Evolutionary conservation across 2,888 invertebrate genomes (phyloP).

Genomic region (Eulithis testata): DNA sequence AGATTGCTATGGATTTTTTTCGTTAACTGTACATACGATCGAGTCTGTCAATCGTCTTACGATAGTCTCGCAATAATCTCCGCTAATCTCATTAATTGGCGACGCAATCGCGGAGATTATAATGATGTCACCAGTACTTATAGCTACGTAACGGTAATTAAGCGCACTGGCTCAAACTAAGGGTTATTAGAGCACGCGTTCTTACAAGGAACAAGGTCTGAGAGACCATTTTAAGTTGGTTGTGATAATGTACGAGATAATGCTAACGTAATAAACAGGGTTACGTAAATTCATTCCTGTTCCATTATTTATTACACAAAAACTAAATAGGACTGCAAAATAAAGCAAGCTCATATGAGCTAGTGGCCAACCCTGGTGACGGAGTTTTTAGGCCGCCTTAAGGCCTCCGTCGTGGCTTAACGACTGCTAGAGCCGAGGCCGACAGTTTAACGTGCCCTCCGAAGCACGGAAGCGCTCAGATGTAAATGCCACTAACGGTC

Average conservation of each 20-base stretch:
- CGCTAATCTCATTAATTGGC: slow-evolving; percentile 33
- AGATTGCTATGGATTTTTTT: not conserved
- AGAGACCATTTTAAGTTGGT: not conserved
- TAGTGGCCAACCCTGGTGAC: too few species aligned
- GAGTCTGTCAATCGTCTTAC: slow-evolving; percentile 16
- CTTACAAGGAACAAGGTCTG: not conserved
- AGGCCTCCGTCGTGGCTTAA: too few species aligned
- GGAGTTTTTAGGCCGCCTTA: too few species aligned
- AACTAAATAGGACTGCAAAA: too few species aligned
- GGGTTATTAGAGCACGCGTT: slow-evolving; percentile 1
- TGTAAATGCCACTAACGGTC: too few species aligned
- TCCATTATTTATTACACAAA: too few species aligned
- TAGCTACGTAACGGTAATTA: slow-evolving; percentile 3
- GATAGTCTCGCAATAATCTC: slow-evolving; percentile 27
- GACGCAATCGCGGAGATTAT: slow-evolving; percentile 19
- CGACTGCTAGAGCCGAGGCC: too few species aligned
- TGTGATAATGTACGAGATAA: not conserved
- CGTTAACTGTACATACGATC: slow-evolving; percentile 1
- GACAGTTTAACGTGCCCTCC: too few species aligned
- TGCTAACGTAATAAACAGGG: not conserved
- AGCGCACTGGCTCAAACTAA: not conserved
- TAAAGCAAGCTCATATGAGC: too few species aligned
- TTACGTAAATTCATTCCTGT: too few species aligned
- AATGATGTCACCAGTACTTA: slow-evolving; percentile 8
- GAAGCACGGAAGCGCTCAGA: too few species aligned